phyloP scores from a whole-genome alignment of 2,113 vertebrate species.

The Lates calcarifer region DNA sequence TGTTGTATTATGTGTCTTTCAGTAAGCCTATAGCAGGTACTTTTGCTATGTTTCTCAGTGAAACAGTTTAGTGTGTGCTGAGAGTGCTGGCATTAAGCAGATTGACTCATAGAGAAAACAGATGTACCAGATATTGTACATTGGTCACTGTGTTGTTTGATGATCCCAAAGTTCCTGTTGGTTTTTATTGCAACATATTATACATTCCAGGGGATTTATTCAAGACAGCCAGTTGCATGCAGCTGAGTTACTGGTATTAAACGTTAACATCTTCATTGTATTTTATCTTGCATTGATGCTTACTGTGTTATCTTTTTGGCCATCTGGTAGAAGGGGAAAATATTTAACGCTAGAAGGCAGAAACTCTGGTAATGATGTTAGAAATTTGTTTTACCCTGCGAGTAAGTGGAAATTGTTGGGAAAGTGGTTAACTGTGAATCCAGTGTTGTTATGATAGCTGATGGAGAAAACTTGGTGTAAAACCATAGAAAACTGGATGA shows the following conservation, averaged over 20 bases:
- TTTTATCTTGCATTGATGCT: background rate
- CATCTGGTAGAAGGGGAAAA: background rate
- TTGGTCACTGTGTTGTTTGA: constrained; percentile 64
- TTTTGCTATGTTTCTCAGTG: constrained; percentile 5
- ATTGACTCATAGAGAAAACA: constrained; percentile 53
- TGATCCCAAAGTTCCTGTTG: constrained; percentile 72
- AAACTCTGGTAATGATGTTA: background rate
- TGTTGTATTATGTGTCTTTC: background rate
- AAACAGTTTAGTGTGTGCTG: background rate
- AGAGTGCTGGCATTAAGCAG: background rate
- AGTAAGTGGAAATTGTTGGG: background rate
- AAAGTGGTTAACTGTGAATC: background rate
- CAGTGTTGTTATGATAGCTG: background rate
- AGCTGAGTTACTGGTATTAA: background rate
- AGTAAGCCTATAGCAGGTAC: background rate
- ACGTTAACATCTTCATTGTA: background rate
- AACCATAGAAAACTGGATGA: background rate
- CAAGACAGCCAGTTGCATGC: background rate
- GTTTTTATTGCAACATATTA: constrained; percentile 59
- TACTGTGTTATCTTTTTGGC: background rate
- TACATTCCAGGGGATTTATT: constrained; percentile 29
- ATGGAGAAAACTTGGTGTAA: background rate
- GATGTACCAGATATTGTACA: constrained; percentile 12
- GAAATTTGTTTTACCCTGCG: background rate
- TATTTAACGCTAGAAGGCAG: background rate